Base-by-base conservation (phyloP, 2,797 vertebrate species). In the Esox lucius region DNA sequence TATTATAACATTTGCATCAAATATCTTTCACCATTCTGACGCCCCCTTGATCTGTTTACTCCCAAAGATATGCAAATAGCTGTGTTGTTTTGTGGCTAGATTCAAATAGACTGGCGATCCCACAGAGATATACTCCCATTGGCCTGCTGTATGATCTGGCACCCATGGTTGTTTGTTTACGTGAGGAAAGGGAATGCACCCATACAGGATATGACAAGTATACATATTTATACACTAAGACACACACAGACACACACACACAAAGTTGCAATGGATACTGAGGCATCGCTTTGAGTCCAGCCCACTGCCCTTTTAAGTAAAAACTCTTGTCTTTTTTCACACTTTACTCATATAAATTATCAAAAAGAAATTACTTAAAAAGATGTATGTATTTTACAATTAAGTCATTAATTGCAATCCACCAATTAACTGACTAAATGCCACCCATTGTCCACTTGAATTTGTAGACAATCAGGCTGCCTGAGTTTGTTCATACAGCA, bases 111-210 rank as follows among this genome's bases (percentile, higher is more conserved):
- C 75, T 72, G 59, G 35, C 39, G 0, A 79, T 74, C 70, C 81
- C 78, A 64, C 59, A 35, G 79, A 85, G 87, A 49, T 71, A 62
- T 72, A 72, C 72, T 85, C 82, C 75, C 51, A 16, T 69, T 80
- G 83, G 80, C 77, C 35, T 51, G n/a, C 66, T 19, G 26, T 73
- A 75, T 72, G 49, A 22, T 78, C 75, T 81, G 82, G 70, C 79
- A 81, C 77, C 78, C 16, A 49, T 17, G 3, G 26, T 81, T 65
- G 82, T 83, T 88, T 87, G 77, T 88, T 88, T 89, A 68, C 78
- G 73, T 28, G 77, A 82, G 35, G 56, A 81, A 74, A 0, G 80
- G 67, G 85, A 79, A 28, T 28, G 28, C 28, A 1, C 4, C 62
- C 62, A 13, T 65, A 83, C 80, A 72, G 76, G 83, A 86, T 81